Base-by-base conservation (phyloP, 2,113 vertebrate genomes). In the Zosterops hypoxanthus region DNA sequence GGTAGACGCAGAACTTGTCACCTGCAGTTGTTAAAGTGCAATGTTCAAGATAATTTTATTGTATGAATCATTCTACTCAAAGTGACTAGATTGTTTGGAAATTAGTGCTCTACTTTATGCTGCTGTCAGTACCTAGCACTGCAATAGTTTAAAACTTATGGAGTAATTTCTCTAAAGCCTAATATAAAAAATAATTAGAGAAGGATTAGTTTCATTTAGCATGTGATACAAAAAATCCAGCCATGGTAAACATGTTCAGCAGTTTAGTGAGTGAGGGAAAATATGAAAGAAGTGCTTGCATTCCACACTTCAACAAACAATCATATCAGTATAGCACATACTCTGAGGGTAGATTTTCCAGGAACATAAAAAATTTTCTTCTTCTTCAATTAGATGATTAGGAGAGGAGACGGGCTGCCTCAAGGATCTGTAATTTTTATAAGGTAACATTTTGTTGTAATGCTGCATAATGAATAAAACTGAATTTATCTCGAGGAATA, bases 391-490 rank as follows among this genome's bases (percentile, higher is more conserved):
- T 81, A 70, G 28, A 36, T 1, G 19, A 66, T 64, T 78, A 82
- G 49, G 17, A 81, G 68, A 71, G 56, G n/a, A 79, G 55, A 70
- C 39, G 93, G 42, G 5, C 31, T 80, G 56, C 52, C 88, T 93
- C 52, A 47, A 86, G 44, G 52, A 68, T 88, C 49, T 94, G 42
- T 46, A 90, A 41, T 68, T 95, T 93, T 97, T 92, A 68, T 59
- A 66, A 86, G 56, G 28, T 63, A 92, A 61, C 12, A 20, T 87
- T 89, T 82, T 86, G 34, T 75, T 90, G 60, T 53, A 92, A 59
- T 56, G 46, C 7, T 86, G 34, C 25, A 53, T 80, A 90, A 82
- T 53, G 28, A 85, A 82, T 83, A 79, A 88, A 86, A 47, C 9
- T 46, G 20, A 13, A 44, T 90, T 92, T 86, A 92, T 12, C 49